These are phyloP conservation scores for Pardosa pseudoannulata DNA, from an alignment of 2,888 invertebrate genomes.

Conservation along the genomic window DNA sequence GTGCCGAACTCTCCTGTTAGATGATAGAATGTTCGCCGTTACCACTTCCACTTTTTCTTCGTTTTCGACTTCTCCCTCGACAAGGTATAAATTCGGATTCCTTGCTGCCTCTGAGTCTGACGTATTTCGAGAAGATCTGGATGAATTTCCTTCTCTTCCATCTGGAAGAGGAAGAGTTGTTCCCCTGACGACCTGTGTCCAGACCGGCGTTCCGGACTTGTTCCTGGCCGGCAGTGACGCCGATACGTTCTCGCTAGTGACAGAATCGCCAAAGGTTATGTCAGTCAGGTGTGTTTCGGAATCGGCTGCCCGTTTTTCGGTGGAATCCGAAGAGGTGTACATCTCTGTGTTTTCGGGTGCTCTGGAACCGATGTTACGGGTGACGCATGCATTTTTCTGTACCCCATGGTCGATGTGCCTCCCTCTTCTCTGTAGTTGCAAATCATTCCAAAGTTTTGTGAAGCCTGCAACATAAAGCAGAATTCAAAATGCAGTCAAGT, in stretches of 20 bases:
- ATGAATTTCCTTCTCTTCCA: background rate
- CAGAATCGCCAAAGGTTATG: background rate
- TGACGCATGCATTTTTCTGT: background rate
- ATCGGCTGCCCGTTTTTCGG: background rate
- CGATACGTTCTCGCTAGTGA: background rate
- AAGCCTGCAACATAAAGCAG: constrained; percentile 13
- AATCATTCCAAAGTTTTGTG: constrained; percentile 21
- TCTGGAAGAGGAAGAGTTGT: background rate
- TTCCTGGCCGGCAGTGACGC: too few species aligned
- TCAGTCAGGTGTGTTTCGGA: background rate
- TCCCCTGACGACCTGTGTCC: too few species aligned
- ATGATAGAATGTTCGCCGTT: background rate
- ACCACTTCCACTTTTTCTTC: background rate
- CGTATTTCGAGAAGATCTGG: background rate
- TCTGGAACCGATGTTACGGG: background rate
- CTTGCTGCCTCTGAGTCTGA: background rate
- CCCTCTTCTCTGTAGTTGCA: constrained; percentile 16
- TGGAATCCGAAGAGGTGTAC: background rate
- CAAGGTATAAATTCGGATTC: background rate
- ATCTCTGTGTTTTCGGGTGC: background rate
- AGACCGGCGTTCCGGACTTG: too few species aligned
- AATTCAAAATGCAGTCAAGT: too few species aligned
- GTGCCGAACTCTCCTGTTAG: constrained; percentile 8
- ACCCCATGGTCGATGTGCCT: constrained; percentile 14
- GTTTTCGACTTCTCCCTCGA: background rate